These are phyloP conservation scores for Drosophila miranda DNA, from an alignment of 1,140 invertebrate species.

Conservation along the genomic window DNA sequence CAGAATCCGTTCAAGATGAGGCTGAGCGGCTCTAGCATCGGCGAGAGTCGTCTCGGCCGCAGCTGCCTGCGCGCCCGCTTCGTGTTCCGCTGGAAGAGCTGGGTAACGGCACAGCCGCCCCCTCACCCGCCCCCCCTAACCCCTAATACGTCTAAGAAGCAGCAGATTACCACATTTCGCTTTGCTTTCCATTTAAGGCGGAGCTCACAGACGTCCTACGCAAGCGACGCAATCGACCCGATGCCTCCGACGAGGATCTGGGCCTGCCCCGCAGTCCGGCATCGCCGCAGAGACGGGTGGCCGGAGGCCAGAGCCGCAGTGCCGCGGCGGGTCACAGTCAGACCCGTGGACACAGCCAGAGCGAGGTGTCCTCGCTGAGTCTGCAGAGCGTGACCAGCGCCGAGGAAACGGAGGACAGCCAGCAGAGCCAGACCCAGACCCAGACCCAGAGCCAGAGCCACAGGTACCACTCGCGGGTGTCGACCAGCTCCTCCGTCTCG, in stretches of 20 bases:
- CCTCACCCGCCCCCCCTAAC: neutral
- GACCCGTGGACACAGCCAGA: conserved; percentile 24
- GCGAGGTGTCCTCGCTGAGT: conserved; percentile 75
- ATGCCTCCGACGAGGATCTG: conserved; percentile 81
- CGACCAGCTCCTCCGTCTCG: conserved; percentile 54
- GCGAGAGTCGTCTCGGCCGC: conserved; percentile 66
- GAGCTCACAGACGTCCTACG: conserved; percentile 81
- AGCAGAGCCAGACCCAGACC: conserved; percentile 7
- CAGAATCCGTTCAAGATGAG: conserved; percentile 81
- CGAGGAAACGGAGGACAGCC: conserved; percentile 63
- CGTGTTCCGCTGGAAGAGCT: conserved; percentile 81
- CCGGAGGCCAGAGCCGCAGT: conserved; percentile 20
- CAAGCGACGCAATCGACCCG: conserved; percentile 77
- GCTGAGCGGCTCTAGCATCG: conserved; percentile 53
- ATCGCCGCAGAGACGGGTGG: conserved; percentile 70
- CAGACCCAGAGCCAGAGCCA: conserved; percentile 2
- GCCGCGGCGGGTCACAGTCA: conserved; percentile 15
- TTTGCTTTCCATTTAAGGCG: conserved; percentile 49
- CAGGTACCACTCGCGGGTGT: conserved; percentile 41
- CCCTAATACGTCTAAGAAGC: neutral
- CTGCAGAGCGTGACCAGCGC: conserved; percentile 72
- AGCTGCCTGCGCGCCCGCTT: conserved; percentile 74
- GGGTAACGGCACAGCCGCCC: conserved; percentile 53
- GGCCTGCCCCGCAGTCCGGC: conserved; percentile 77
- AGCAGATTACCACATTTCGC: neutral